A percentile compares a stretch with the other conserved stretches of the same genome.
phyloP scores from a whole-genome alignment of 2,113 vertebrate genomes.

The Xiphophorus couchianus region DNA sequence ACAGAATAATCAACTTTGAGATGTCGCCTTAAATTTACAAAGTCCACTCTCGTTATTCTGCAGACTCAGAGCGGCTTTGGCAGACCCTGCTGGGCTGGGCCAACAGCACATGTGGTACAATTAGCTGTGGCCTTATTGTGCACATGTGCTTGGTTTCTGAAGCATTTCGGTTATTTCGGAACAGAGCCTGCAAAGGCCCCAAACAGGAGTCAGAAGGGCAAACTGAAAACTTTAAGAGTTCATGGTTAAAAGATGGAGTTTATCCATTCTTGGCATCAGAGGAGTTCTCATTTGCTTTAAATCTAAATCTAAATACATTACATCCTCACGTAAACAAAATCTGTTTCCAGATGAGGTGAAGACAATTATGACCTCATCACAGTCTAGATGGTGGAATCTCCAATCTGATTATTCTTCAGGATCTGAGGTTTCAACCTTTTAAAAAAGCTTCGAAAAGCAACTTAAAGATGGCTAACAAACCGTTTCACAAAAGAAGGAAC shows the following conservation, averaged over 20 bases:
- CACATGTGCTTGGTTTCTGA: conserved; percentile 43
- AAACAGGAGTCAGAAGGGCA: conserved; percentile 4
- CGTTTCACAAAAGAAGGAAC: too few species aligned
- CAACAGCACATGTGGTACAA: conserved; percentile 27
- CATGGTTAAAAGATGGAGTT: conserved; percentile 6
- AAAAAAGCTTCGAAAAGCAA: too few species aligned
- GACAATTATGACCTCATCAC: too few species aligned
- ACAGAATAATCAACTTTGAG: not conserved
- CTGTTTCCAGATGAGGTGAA: too few species aligned
- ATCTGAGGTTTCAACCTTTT: too few species aligned
- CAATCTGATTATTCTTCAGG: too few species aligned
- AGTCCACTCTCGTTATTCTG: not conserved
- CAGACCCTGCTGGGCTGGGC: not conserved
- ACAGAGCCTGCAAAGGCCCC: not conserved
- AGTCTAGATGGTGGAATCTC: too few species aligned
- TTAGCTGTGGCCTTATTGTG: conserved; percentile 17
- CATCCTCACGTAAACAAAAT: too few species aligned
- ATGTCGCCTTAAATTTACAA: conserved; percentile 11
- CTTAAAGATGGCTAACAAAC: too few species aligned
- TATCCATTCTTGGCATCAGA: not conserved
- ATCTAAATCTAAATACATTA: too few species aligned
- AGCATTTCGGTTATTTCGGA: conserved; percentile 2
- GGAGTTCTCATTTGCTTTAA: not conserved
- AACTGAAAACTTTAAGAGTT: not conserved
- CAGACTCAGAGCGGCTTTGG: not conserved